These are phyloP conservation scores for Potamarius usumacintae DNA, from an alignment of 2,113 vertebrate species.

Conservation along the genomic window DNA sequence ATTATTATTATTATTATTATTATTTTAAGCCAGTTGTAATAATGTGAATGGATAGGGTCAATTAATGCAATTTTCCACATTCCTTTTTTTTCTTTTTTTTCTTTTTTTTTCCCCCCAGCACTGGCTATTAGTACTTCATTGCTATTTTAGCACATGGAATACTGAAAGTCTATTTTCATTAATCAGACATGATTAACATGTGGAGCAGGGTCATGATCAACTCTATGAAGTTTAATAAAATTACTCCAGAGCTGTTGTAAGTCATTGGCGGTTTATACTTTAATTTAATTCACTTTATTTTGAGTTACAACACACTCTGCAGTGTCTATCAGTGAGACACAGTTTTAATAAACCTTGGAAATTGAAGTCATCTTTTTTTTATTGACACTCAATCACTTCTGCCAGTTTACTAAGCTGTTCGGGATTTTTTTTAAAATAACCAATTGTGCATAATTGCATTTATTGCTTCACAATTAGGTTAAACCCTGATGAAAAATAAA, in stretches of 20 bases:
- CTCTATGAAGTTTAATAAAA: not conserved
- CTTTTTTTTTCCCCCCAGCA: not conserved
- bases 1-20: no score
- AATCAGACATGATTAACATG: not conserved
- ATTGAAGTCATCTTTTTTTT: slow-evolving; percentile 29
- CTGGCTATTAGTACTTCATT: not conserved
- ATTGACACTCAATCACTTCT: not conserved
- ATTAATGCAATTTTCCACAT: not conserved
- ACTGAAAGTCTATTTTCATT: not conserved
- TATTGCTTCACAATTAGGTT: slow-evolving; percentile 5
- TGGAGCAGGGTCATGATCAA: not conserved
- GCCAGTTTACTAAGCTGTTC: slow-evolving; percentile 7
- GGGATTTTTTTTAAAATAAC: not conserved
- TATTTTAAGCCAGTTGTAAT: not conserved
- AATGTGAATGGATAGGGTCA: not conserved
- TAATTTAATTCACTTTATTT: not conserved
- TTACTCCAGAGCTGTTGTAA: not conserved
- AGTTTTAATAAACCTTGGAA: slow-evolving; percentile 8
- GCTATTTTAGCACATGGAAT: not conserved
- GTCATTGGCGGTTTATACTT: not conserved
- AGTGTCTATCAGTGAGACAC: slow-evolving; percentile 9
- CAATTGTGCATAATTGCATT: slow-evolving; percentile 1
- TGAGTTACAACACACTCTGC: not conserved
- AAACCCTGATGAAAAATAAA: not conserved
- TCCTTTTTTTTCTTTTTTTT: not conserved